A percentile compares a stretch with the other conserved stretches of the same genome.
These are phyloP conservation scores for Pygoscelis antarcticus DNA, from an alignment of 2,113 vertebrate species.

Conservation along the genomic window DNA sequence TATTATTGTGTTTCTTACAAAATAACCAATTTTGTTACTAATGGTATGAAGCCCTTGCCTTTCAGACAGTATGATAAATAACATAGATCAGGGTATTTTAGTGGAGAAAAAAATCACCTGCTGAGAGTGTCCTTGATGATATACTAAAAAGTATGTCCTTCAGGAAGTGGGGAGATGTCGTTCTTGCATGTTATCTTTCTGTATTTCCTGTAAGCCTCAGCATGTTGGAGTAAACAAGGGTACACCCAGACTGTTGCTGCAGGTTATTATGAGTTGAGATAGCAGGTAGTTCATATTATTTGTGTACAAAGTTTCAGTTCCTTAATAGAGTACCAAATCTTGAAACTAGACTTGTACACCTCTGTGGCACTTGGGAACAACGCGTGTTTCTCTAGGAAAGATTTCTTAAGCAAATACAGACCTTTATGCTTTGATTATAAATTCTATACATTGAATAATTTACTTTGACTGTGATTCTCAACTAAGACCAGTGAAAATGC, in stretches of 20 bases:
- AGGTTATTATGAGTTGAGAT: neutral
- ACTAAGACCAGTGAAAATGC: constrained; percentile 23
- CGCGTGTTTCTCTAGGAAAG: neutral
- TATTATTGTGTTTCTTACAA: neutral
- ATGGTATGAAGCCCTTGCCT: neutral
- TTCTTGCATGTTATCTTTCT: neutral
- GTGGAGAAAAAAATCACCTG: neutral
- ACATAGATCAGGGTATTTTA: neutral
- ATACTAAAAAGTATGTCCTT: neutral
- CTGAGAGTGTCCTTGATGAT: neutral
- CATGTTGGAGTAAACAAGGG: constrained; percentile 4
- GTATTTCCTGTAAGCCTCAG: constrained; percentile 30
- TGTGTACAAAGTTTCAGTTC: neutral
- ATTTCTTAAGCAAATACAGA: neutral
- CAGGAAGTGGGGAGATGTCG: neutral
- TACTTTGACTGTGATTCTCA: neutral
- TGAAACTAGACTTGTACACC: neutral
- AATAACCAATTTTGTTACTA: neutral
- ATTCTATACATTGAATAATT: constrained; percentile 36
- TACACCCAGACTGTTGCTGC: neutral
- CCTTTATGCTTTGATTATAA: neutral
- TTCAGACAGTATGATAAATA: neutral
- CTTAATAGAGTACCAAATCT: neutral
- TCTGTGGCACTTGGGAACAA: neutral
- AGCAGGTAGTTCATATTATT: neutral